Evolutionary conservation across 2,797 vertebrate species (phyloP), one percentile per base, ranked within the genome.

Genomic region (Austrolebias charrua): DNA sequence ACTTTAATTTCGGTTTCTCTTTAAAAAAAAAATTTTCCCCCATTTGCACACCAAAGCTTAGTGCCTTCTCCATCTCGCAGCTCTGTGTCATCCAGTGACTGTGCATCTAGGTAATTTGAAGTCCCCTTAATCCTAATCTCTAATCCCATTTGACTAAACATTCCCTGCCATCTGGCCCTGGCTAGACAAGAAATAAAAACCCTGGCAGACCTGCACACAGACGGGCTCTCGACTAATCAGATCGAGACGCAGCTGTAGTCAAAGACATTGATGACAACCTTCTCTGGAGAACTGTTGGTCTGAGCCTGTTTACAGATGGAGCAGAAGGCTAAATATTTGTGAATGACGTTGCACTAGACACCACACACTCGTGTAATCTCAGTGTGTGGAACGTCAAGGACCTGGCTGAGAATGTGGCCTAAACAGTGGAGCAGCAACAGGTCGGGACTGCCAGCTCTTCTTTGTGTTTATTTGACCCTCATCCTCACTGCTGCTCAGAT

Each of bases 121-220:
- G 84, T 88, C 84, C 75, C 67, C 71, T 77, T 92, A 92, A 92
- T 91, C 91, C 89, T 91, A 92, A 92, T 92, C 91, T 90, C 82
- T 91, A 93, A 92, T 92, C 91, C 88, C 76, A 62, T 91, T 91
- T 88, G 81, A 88, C 90, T 91, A 91, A 92, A 91, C 90, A 90
- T 86, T 89, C 84, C 66, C 83, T 82, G 81, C 91, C 91, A 92
- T 92, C 90, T 92, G 91, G 87, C 74, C 70, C 77, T 69, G 84
- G 81, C 67, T 52, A 86, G 86, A 89, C 72, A 38, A 38, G 68
- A 67, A 78, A 63, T 80, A 72, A 35, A 20, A 18, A 18, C 69
- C 70, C 46, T 33, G 62, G 71, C 47, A 49, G 18, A 45, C 57
- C 54, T 38, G 47, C 68, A 46, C 62, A 61, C 60, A 59, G 31